Evolutionary conservation across 2,888 invertebrate genomes (phyloP), one percentile per base, ranked within the genome.

Genomic region (Dolichopus griseipennis): DNA sequence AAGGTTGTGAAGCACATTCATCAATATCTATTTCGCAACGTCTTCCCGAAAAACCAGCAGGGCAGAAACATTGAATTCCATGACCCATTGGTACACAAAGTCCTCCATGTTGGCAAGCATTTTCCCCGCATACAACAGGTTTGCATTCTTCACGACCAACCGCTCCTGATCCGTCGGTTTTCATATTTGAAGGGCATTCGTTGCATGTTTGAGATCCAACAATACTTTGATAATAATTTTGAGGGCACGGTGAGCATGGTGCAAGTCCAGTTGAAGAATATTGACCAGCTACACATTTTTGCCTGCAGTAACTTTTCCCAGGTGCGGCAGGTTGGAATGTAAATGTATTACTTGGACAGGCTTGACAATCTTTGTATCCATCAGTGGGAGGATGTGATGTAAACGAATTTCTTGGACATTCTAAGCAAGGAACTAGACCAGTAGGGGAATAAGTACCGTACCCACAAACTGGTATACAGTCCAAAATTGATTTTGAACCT

Each of bases 391-490:
- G 95, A 79, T 92, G 90, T 1, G 88, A 87, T 1, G 92, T 92
- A 80, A 89, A 97, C 71, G 94, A 95, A 77, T 95, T 95, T 73
- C 93, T 86, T 2, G 96, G 93, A 81, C 97, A 97, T 79, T 96
- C 95, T 70, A 95, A 83, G 78, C 97, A 97, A 22, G 96, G 93
- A 6, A 94, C 94, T 74, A 97, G 84, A 65, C 96, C 96, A 20
- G 95, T 95, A 64, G 94, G 94, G 1, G 95, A 96, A 80, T 95
- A 97, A 27, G 96, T 97, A 69, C 97, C 97, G 77, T 91, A 95
- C 22, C 97, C 97, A 77, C 97, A 97, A 15, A 96, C 95, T 1
- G 97, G 95, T 67, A 95, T 86, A 77, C 95, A 96, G 75, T 94
- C 94, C 69, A 87, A 86, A 62, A 93, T 83, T 68, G 90, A 89